Percentiles rank a stretch among this genome's conserved stretches.
Conservation (phyloP, 2,113 vertebrate genomes). For the Edolisoma coerulescens region DNA sequence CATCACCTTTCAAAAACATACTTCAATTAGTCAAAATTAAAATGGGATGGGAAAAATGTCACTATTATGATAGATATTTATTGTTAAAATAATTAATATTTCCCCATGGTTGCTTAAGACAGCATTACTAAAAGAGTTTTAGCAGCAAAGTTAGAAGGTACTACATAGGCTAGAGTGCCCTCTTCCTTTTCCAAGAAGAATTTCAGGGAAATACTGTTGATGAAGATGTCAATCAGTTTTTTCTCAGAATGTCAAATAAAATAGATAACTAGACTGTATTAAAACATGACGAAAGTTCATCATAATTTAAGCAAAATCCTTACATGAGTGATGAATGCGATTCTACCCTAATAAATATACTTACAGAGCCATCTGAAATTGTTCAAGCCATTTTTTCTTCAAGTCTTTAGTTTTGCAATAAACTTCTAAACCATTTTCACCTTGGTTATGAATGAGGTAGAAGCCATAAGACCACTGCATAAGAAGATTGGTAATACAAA, state of each 20-base stretch:
- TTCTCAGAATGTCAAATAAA: background rate
- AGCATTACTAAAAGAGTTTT: background rate
- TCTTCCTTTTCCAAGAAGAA: conserved; percentile 61
- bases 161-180: conserved; percentile 63
- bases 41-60: background rate
- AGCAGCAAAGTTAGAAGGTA: background rate
- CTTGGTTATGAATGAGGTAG: conserved; percentile 97
- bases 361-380: conserved; percentile 99
- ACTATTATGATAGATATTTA: conserved; percentile 25
- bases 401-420: conserved; percentile 99
- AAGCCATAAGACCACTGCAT: conserved; percentile 96
- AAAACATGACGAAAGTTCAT: background rate
- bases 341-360: conserved; percentile 61
- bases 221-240: background rate
- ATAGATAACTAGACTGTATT: background rate
- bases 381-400: conserved; percentile 99
- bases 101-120: background rate
- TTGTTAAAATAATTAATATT: conserved; percentile 37
- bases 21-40: conserved; percentile 16
- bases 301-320: background rate
- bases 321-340: background rate
- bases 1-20: background rate
- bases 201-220: background rate
- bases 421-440: conserved; percentile 94
- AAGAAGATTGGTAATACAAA: background rate